Percentiles rank a stretch among this genome's conserved stretches.
These are phyloP conservation scores for Stratiomys singularior DNA, from an alignment of 2,888 invertebrate species.

Conservation along the genomic window DNA sequence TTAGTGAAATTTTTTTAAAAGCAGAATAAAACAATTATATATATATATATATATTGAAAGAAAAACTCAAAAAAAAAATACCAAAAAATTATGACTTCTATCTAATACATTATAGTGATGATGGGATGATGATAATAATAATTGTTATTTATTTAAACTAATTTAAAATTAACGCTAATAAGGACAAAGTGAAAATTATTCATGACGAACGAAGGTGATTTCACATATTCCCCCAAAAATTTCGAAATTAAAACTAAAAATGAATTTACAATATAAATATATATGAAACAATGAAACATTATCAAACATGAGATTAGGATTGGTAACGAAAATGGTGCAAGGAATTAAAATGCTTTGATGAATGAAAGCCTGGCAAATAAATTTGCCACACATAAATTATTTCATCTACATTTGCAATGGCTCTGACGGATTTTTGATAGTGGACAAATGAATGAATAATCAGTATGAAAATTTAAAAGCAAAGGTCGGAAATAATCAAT, in stretches of 20 bases:
- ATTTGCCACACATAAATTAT: too few relatives aligned
- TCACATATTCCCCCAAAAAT: too few relatives aligned
- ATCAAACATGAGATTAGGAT: not conserved
- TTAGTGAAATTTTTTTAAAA: conserved; percentile 39
- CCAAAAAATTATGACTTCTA: conserved; percentile 19
- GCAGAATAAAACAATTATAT: conserved; percentile 31
- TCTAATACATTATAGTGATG: conserved; percentile 6
- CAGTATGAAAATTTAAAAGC: too few relatives aligned
- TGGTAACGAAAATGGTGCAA: not conserved
- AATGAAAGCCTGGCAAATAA: not conserved
- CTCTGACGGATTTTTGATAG: too few relatives aligned
- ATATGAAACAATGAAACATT: too few relatives aligned
- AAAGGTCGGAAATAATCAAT: too few relatives aligned
- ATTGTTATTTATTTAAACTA: conserved; percentile 51
- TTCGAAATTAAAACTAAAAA: too few relatives aligned
- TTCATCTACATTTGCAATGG: too few relatives aligned
- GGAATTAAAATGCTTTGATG: not conserved
- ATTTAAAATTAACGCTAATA: conserved; percentile 38
- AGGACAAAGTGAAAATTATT: conserved; percentile 3
- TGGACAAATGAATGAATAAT: too few relatives aligned
- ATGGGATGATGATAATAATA: conserved; percentile 28
- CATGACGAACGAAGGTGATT: too few relatives aligned
- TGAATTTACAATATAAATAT: too few relatives aligned
- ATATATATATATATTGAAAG: conserved; percentile 13
- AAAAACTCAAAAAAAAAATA: conserved; percentile 23